Evolutionary conservation across 2,797 vertebrate species (phyloP).

Genomic region (Pseudochromis fuscus): DNA sequence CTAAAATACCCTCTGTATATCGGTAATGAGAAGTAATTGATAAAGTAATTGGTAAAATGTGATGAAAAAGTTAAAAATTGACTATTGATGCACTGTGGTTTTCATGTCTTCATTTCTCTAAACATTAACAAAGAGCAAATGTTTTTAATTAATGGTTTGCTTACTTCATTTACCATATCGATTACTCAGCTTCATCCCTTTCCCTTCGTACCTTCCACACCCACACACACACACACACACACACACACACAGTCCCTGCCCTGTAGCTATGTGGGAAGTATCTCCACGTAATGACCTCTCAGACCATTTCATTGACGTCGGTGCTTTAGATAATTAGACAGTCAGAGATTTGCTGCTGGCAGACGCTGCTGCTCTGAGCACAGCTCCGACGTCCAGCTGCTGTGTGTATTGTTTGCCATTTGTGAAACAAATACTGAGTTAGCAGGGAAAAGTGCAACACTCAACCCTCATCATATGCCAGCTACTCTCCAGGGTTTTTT

Average conservation of each 20-base stretch:
- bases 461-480: constrained; percentile 26
- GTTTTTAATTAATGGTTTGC: neutral
- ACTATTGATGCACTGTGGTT: too few relatives aligned
- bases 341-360: constrained; percentile 58
- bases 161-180: constrained; percentile 1
- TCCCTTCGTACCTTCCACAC: constrained; percentile 1
- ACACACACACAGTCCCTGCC: constrained; percentile 39
- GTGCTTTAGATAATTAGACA: constrained; percentile 60
- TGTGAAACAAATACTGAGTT: too few relatives aligned
- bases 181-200: constrained; percentile 6
- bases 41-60: too few relatives aligned
- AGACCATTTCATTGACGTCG: constrained; percentile 40
- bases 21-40: too few relatives aligned
- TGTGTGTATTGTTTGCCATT: constrained; percentile 29
- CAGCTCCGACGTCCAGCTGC: constrained; percentile 42
- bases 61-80: too few relatives aligned
- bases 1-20: too few relatives aligned
- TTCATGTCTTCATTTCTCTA: too few relatives aligned
- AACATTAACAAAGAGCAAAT: too few relatives aligned
- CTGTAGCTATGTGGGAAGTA: constrained; percentile 46
- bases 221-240: constrained; percentile 29
- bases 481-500: constrained; percentile 6
- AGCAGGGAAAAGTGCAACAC: too few relatives aligned
- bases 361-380: constrained; percentile 34
- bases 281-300: constrained; percentile 48